Conservation (phyloP, 2,888 invertebrate genomes). For the Blastobasis lacticolella region DNA sequence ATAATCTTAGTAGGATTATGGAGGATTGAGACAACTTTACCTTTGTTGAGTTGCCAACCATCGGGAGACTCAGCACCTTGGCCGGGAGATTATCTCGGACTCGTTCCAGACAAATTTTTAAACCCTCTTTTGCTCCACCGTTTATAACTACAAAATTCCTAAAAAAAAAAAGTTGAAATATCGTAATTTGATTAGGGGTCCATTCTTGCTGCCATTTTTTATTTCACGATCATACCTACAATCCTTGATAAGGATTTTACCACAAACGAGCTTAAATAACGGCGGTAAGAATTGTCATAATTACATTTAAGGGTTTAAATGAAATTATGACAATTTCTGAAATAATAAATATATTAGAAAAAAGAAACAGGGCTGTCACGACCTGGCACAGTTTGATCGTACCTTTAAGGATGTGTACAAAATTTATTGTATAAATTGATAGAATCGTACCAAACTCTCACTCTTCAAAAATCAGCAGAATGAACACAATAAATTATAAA, state of each 20-base stretch:
- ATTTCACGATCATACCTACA: neutral
- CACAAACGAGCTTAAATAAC: too few species aligned
- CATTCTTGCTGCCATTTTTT: neutral
- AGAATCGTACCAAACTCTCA: neutral
- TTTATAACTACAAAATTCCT: slow-evolving; percentile 14
- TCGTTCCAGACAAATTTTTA: slow-evolving; percentile 9
- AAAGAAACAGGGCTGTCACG: too few species aligned
- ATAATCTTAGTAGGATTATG: too few species aligned
- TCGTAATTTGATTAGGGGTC: neutral
- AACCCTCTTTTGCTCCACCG: slow-evolving; percentile 5
- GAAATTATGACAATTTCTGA: too few species aligned
- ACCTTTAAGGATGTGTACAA: too few species aligned
- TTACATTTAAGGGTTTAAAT: too few species aligned
- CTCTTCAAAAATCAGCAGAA: slow-evolving; percentile 5
- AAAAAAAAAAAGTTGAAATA: slow-evolving; percentile 1
- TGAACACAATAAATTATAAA: neutral
- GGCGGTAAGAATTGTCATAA: too few species aligned
- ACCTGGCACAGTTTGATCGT: too few species aligned
- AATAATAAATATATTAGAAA: too few species aligned
- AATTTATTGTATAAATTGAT: too few species aligned
- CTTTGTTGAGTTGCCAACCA: neutral
- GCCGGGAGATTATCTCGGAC: slow-evolving; percentile 10
- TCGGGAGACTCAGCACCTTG: slow-evolving; percentile 10
- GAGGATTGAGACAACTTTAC: too few species aligned
- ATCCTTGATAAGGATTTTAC: too few species aligned